Conservation (phyloP, 2,888 invertebrate genomes). For the Athetis lepigone region DNA sequence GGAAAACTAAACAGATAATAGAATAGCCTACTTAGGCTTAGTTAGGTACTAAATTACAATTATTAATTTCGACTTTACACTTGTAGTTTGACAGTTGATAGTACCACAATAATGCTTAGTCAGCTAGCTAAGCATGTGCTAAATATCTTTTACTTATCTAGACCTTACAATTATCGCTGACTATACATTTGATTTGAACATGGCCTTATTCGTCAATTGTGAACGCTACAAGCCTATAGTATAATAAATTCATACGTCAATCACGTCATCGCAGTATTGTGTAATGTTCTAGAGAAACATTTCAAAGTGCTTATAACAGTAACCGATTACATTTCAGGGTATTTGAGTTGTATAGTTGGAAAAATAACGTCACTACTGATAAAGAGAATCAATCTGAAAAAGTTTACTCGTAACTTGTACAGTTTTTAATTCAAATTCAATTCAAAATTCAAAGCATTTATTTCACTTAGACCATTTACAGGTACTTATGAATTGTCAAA, state of each 20-base stretch:
- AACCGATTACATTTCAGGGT: constrained; percentile 41
- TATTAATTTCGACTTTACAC: background rate
- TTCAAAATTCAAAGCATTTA: too few species aligned
- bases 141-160: too few species aligned
- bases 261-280: constrained; percentile 66
- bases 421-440: background rate
- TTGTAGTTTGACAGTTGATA: too few species aligned
- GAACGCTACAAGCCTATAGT: constrained; percentile 50
- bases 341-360: constrained; percentile 18
- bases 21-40: too few species aligned
- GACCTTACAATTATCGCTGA: background rate
- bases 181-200: background rate
- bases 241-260: constrained; percentile 61
- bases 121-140: too few species aligned
- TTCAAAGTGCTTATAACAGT: constrained; percentile 35
- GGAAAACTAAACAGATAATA: too few species aligned
- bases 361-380: constrained; percentile 36
- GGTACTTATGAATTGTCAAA: too few species aligned
- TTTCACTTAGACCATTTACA: too few species aligned
- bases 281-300: constrained; percentile 53
- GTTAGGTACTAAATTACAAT: too few species aligned
- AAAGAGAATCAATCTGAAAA: constrained; percentile 2
- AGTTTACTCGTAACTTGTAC: background rate
- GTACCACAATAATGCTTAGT: too few species aligned
- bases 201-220: constrained; percentile 71